Percentiles rank a stretch among this genome's conserved stretches.
Evolutionary conservation across 2,113 vertebrate species (phyloP).

Genomic region (Bambusicola thoracicus): DNA sequence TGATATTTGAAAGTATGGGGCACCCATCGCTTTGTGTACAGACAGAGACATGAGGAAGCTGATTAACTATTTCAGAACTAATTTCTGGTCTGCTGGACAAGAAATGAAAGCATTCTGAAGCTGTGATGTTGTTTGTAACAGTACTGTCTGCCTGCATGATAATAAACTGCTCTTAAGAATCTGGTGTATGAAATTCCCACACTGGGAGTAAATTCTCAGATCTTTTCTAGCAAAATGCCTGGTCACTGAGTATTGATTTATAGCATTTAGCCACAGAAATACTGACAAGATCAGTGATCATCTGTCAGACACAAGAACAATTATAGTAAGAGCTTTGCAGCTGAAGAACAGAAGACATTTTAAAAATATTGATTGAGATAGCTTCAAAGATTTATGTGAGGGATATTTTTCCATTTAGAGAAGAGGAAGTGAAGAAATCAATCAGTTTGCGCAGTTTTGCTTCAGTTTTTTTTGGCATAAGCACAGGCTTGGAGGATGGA

Average conservation of each 20-base stretch:
- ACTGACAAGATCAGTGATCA: not conserved
- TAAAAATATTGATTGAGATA: not conserved
- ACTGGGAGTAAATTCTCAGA: not conserved
- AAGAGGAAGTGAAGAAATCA: not conserved
- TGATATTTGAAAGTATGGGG: not conserved
- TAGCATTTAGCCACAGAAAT: not conserved
- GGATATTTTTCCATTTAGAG: not conserved
- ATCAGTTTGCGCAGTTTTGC: not conserved
- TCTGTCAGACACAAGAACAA: not conserved
- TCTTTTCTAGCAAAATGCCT: not conserved
- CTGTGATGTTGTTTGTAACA: not conserved
- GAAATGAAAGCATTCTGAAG: not conserved
- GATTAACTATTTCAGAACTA: not conserved
- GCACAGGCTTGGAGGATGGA: fast-evolving
- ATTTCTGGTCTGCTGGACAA: not conserved
- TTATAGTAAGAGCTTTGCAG: not conserved
- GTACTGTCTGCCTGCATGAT: not conserved
- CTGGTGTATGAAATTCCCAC: conserved; percentile 1
- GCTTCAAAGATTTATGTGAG: not conserved
- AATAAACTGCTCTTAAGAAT: not conserved
- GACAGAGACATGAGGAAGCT: not conserved
- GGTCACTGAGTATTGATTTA: not conserved
- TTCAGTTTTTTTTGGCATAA: not conserved
- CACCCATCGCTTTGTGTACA: not conserved
- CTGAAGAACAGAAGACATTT: not conserved